Evolutionary conservation across 2,113 vertebrate genomes (phyloP).

Genomic region (Ammospiza caudacuta): DNA sequence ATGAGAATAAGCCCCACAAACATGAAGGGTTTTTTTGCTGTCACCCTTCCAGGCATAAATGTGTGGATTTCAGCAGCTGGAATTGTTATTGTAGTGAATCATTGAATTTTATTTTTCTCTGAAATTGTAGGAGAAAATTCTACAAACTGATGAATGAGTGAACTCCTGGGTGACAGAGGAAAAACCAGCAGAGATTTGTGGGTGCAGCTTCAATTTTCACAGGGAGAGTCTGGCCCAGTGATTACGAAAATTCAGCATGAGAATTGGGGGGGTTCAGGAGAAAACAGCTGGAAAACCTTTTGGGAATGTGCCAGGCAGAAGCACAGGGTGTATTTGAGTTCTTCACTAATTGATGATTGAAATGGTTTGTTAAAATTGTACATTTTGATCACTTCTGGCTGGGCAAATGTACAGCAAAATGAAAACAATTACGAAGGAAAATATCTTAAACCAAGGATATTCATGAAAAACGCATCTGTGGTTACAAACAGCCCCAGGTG

Average conservation of each 20-base stretch:
- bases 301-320: not conserved
- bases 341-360: conserved; percentile 34
- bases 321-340: not conserved
- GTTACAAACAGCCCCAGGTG: not conserved
- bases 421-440: not conserved
- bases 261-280: not conserved
- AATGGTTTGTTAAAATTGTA: not conserved
- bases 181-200: not conserved
- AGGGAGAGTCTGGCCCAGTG: accelerated
- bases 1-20: not conserved
- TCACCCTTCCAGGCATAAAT: not conserved
- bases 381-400: not conserved
- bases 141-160: not conserved
- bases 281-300: not conserved
- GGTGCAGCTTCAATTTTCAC: not conserved
- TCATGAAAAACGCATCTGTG: not conserved
- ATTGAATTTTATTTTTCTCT: not conserved
- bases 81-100: not conserved
- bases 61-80: not conserved
- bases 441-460: not conserved
- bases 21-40: not conserved
- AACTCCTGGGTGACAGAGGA: not conserved
- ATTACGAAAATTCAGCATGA: not conserved
- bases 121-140: not conserved
- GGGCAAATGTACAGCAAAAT: conserved; percentile 13